Conservation (phyloP, 1,140 invertebrate species). For the Aphis gossypii region DNA sequence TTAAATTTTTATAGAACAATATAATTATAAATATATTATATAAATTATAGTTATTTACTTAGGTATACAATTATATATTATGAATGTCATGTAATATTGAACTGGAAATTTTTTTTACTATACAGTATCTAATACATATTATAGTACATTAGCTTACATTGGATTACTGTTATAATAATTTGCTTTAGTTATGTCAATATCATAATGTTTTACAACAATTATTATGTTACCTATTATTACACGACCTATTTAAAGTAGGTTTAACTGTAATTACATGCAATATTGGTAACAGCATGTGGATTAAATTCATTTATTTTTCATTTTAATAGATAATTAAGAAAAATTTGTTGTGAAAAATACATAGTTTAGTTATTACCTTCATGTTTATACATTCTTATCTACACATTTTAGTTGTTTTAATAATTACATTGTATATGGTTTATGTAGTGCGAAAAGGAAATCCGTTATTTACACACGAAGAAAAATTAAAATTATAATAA, state of each 20-base stretch:
- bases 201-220: neutral
- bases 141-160: too few relatives aligned
- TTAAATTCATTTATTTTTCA: neutral
- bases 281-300: neutral
- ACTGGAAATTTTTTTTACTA: too few relatives aligned
- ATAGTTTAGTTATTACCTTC: neutral
- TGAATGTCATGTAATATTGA: too few relatives aligned
- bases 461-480: neutral
- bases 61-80: too few relatives aligned
- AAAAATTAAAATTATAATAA: neutral
- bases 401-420: neutral
- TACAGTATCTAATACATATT: too few relatives aligned
- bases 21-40: neutral
- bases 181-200: neutral
- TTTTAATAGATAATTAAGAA: neutral
- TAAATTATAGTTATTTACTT: too few relatives aligned
- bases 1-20: neutral
- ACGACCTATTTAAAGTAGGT: neutral
- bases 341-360: neutral
- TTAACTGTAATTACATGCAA: neutral
- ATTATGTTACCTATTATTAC: neutral
- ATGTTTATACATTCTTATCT: neutral
- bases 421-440: neutral
- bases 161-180: neutral
- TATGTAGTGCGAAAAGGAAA: neutral